Conservation (phyloP, 2,113 vertebrate genomes). For the Actinemys pallida region DNA sequence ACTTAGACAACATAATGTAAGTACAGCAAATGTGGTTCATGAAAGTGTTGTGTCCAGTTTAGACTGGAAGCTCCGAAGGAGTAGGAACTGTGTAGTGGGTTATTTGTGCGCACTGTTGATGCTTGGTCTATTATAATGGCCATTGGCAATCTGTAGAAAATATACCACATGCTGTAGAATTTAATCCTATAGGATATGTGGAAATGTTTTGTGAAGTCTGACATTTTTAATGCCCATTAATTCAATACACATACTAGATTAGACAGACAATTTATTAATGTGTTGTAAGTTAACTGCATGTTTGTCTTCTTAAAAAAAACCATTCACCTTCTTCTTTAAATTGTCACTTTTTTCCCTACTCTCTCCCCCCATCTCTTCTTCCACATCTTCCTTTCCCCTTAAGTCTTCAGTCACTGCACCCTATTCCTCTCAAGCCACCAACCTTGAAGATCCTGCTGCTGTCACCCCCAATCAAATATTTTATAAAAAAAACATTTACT, state of each 20-base stretch:
- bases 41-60: too few relatives aligned
- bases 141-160: neutral
- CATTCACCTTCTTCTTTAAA: neutral
- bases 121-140: neutral
- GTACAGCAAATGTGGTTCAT: neutral
- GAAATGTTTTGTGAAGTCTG: neutral
- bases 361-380: neutral
- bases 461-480: neutral
- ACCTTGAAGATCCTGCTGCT: neutral
- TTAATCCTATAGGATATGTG: neutral
- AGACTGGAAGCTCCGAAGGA: neutral
- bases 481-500: neutral
- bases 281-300: neutral
- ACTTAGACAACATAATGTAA: constrained; percentile 7
- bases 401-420: neutral
- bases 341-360: neutral
- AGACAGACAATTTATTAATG: too few relatives aligned
- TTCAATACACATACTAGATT: neutral
- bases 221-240: neutral
- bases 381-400: neutral
- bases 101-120: neutral
- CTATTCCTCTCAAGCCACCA: neutral
- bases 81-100: neutral
- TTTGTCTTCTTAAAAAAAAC: neutral
- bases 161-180: neutral